Conservation (phyloP, 2,797 vertebrate species). For the Lepilemur septentrionalis region DNA sequence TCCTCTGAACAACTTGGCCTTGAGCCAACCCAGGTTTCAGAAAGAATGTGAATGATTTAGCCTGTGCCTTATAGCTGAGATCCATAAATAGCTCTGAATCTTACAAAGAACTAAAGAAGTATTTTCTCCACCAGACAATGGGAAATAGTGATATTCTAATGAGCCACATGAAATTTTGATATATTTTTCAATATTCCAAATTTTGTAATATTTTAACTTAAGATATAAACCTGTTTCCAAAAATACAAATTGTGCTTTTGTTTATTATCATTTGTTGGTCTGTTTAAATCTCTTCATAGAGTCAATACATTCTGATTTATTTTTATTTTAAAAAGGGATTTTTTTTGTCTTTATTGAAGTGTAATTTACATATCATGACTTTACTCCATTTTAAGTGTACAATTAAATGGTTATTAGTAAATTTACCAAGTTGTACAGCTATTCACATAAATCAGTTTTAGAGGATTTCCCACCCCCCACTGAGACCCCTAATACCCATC, state of each 20-base stretch:
- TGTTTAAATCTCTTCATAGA: background rate
- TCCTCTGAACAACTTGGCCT: conserved; percentile 23
- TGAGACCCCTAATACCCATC: too few species aligned
- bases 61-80: conserved; percentile 16
- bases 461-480: too few species aligned
- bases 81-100: conserved; percentile 57
- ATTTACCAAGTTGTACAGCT: too few species aligned
- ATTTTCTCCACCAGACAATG: conserved; percentile 4
- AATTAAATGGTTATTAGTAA: background rate
- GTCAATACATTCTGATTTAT: background rate
- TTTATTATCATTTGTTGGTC: background rate
- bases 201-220: background rate
- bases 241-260: conserved; percentile 14
- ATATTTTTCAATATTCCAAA: conserved; percentile 21
- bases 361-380: too few species aligned
- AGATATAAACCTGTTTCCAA: conserved; percentile 10
- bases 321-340: background rate
- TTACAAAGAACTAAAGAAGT: background rate
- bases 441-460: too few species aligned
- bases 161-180: conserved; percentile 3
- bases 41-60: conserved; percentile 50
- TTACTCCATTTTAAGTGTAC: too few species aligned
- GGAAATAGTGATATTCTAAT: background rate
- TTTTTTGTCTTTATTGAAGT: too few species aligned
- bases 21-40: background rate